Evolutionary conservation across 2,888 invertebrate species (phyloP).

Genomic region (Drosophila ezoana): DNA sequence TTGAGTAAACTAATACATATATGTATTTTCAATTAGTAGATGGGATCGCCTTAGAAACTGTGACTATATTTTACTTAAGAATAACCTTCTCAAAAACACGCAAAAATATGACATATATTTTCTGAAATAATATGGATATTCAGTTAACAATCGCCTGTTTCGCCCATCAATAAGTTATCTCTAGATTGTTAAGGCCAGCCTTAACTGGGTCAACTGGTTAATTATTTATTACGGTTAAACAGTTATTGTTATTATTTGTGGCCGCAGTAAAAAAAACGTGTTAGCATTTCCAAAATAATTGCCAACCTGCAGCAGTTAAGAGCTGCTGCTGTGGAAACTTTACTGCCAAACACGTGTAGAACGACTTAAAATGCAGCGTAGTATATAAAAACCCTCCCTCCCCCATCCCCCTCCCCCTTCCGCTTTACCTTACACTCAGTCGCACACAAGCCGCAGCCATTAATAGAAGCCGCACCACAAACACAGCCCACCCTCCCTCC

Average conservation of each 20-base stretch:
- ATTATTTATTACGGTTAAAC: not conserved
- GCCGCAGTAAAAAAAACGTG: not conserved
- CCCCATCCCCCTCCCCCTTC: too few species aligned
- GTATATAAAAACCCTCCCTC: too few species aligned
- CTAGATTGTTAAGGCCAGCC: not conserved
- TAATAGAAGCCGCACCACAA: not conserved
- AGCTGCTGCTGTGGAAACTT: slow-evolving; percentile 49
- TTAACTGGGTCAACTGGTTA: slow-evolving; percentile 24
- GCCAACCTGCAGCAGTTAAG: slow-evolving; percentile 4
- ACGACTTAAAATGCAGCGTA: slow-evolving; percentile 11
- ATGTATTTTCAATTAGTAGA: too few species aligned
- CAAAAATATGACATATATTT: too few species aligned
- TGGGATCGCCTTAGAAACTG: not conserved
- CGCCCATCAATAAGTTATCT: too few species aligned
- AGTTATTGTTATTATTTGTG: not conserved
- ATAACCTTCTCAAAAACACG: not conserved
- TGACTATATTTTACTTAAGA: not conserved
- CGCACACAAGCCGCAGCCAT: not conserved
- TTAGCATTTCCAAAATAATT: slow-evolving; percentile 14
- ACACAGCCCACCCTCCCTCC: not conserved
- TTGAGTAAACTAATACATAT: too few species aligned
- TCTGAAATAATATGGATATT: too few species aligned
- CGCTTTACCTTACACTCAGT: too few species aligned
- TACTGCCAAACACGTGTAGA: slow-evolving; percentile 54
- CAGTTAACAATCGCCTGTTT: too few species aligned